A percentile compares a stretch with the other conserved stretches of the same genome.
Evolutionary conservation across 2,888 invertebrate genomes (phyloP).

Genomic region (Ametastegia equiseti): DNA sequence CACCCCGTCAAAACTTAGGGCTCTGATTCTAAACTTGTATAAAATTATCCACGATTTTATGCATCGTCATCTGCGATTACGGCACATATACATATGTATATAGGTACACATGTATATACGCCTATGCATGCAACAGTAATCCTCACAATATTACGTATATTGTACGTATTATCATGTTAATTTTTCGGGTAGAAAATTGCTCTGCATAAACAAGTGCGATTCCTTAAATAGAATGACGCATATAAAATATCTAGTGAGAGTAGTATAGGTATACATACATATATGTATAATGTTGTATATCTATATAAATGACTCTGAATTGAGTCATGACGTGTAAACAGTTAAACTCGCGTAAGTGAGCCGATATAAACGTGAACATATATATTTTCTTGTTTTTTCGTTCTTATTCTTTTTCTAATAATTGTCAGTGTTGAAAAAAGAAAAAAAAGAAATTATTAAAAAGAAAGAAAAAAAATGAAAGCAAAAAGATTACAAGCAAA

Average conservation of each 20-base stretch:
- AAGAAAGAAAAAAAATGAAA: no score
- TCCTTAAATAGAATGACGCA: slow-evolving; percentile 2
- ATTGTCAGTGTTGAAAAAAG: no score
- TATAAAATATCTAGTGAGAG: slow-evolving; percentile 3
- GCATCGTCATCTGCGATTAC: no score
- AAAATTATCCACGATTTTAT: no score
- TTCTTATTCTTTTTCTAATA: background rate
- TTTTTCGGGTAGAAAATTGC: background rate
- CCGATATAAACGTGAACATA: background rate
- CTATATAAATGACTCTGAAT: slow-evolving; percentile 1
- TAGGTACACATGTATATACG: no score
- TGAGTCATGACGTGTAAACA: slow-evolving; percentile 4
- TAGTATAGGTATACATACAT: background rate
- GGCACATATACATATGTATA: no score
- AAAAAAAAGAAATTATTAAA: no score
- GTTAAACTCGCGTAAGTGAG: slow-evolving; percentile 1
- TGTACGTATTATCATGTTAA: background rate
- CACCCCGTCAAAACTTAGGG: no score
- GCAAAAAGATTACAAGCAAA: background rate
- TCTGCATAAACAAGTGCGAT: background rate
- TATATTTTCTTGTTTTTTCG: background rate
- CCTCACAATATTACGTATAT: background rate
- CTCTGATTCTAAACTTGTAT: no score
- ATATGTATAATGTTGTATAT: no score
- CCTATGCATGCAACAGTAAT: no score